phyloP scores from a whole-genome alignment of 2,888 invertebrate genomes.

The Hypomecis punctinalis region DNA sequence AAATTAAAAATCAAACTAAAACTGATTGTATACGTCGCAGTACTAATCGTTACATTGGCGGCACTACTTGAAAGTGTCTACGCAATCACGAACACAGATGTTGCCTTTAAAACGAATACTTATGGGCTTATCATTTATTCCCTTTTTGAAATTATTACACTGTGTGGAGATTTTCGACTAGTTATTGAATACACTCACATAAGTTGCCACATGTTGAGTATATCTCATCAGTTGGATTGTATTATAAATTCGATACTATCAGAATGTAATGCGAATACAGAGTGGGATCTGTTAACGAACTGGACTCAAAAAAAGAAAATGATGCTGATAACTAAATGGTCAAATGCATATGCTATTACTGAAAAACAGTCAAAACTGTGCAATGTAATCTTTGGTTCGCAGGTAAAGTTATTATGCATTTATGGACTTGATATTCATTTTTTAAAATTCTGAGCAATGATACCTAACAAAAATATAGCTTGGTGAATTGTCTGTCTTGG shows the following conservation, averaged over 20 bases:
- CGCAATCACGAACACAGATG: neutral
- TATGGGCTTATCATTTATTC: neutral
- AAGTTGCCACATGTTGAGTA: neutral
- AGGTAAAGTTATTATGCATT: neutral
- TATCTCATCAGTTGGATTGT: conserved; percentile 1
- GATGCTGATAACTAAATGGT: conserved; percentile 4
- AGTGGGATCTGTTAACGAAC: neutral
- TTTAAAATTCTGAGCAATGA: no score
- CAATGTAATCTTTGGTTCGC: conserved; percentile 9
- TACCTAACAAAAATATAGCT: no score
- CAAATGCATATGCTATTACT: neutral
- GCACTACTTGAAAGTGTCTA: neutral
- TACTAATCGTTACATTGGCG: neutral
- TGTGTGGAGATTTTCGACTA: neutral
- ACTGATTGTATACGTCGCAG: neutral
- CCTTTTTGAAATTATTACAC: neutral
- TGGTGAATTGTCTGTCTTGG: no score
- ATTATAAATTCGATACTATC: conserved; percentile 1
- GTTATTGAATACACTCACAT: conserved; percentile 2
- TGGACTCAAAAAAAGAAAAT: conserved; percentile 7
- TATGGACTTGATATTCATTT: no score
- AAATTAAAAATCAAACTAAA: neutral
- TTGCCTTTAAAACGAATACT: neutral
- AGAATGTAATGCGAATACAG: neutral
- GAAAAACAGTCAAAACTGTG: conserved; percentile 7